Evolutionary conservation across 1,140 invertebrate genomes (phyloP), one percentile per base, ranked within the genome.

Genomic region (Solenopsis invicta): DNA sequence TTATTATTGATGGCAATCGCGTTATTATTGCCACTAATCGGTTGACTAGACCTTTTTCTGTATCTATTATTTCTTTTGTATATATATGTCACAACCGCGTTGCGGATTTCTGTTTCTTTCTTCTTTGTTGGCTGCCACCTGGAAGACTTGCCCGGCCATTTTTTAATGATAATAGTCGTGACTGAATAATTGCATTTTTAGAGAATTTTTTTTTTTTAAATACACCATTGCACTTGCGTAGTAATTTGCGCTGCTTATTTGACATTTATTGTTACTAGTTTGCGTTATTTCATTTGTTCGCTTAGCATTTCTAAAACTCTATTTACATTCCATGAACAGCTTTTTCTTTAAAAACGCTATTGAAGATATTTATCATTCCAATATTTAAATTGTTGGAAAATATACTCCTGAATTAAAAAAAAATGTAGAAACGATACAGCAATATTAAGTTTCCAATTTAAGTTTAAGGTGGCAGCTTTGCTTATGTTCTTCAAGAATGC

Each of bases 391-490:
- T 37, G 52, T 24, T n/a, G 37, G 18, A 16, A 24, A 61, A 24
- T 10, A 50, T 12, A 24, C 45, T 34, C 0, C 18, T 5, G 18
- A 37, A 48, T 48, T 0, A 48, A 24, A 66, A 61, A 29, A 37
- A 45, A 82, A 62, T 10, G n/a, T 74, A 24, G 45, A 75, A 37
- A 29, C 5, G 5, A 12, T 61, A 12, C 41, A 75, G 45, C 41
- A 61, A 4, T 1, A 61, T 74, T 82, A 13, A 81, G 52, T 72
- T 82, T 59, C 24, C 24, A 16, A 34, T 75, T 61, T 62, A 1
- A 82, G 41, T 74, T 82, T 84, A 84, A 75, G 80, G 80, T 84
- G 80, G 80, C 80, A 84, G 80, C 69, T 75, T 84, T 61, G 80
- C 80, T 84, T 72, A 18, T 69, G 59, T 56, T 75, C 41, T 61